Base-by-base conservation (phyloP, 2,797 vertebrate species). In the Tangara arthus region DNA sequence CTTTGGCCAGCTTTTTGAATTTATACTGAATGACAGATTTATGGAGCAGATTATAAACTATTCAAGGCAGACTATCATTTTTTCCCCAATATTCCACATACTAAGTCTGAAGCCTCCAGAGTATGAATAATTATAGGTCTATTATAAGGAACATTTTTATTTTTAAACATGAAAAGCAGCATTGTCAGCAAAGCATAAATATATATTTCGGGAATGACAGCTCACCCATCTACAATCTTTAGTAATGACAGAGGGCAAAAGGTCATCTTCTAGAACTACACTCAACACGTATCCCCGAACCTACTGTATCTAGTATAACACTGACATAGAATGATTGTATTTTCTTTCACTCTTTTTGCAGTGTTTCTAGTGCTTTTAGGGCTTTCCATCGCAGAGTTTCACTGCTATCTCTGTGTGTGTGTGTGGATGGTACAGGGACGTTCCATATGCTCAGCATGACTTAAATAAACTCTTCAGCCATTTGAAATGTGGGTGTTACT, bases 361-460 rank as follows among this genome's bases (percentile, higher is more conserved):
- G 60, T 46, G 35, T 42, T 59, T 94, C 92, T 75, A 75, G 50
- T 90, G 49, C 27, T 87, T 87, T 93, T 66, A 63, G 63, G 52
- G 39, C 20, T 90, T 93, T 93, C 91, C 49, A 64, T 94, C 15
- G 77, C 65, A 82, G 61, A 89, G 61, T 76, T 93, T 80, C 44
- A 53, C 49, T 82, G 63, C 73, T 94, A 32, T 92, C 89, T 92
- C 89, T 96, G 7, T 94, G 68, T 92, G 44, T 87, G 37, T 81
- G 35, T 94, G 66, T 49, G 69, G 22, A 82, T 89, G 80, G 82
- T 90, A 64, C 73, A 95, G 81, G 84, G 84, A 94, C 63, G 95
- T 96, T 92, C 93, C 94, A 94, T 96, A 94, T 96, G 92, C 82
- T 96, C 79, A 70, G 59, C 93, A 91, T 68, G 95, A 95, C 89